Evolutionary conservation across 2,113 vertebrate species (phyloP).

Genomic region (Chrysochloris asiatica): DNA sequence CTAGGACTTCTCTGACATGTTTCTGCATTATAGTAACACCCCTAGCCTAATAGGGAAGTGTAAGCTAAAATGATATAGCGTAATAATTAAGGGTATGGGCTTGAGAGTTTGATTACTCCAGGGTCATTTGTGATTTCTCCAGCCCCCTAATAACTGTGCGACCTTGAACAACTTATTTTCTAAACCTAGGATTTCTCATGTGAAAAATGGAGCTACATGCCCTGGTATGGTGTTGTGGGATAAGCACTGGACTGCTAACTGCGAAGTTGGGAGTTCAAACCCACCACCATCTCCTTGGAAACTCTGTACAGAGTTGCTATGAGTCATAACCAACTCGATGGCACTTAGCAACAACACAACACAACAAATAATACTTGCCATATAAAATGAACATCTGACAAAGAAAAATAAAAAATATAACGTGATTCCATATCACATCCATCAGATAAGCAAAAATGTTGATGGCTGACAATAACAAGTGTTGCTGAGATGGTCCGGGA

Average conservation of each 20-base stretch:
- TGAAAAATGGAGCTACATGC: not conserved
- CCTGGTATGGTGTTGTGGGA: too few species aligned
- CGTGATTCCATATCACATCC: not conserved
- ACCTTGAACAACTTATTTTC: not conserved
- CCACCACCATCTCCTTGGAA: too few species aligned
- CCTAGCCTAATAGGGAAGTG: not conserved
- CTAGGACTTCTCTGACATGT: not conserved
- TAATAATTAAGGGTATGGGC: not conserved
- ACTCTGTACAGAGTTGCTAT: too few species aligned
- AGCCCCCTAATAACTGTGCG: not conserved
- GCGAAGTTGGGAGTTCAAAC: too few species aligned
- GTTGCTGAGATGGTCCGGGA: not conserved
- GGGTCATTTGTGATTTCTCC: not conserved
- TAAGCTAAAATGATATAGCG: not conserved
- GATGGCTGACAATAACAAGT: not conserved
- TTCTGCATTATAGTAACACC: not conserved
- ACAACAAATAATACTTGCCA: not conserved
- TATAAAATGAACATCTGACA: not conserved
- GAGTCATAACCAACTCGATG: too few species aligned
- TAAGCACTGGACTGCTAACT: too few species aligned
- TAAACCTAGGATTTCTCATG: not conserved
- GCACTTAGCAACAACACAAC: too few species aligned
- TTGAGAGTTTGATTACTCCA: not conserved
- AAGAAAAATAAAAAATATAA: not conserved
- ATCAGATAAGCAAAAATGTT: conserved; percentile 15